Percentiles rank a stretch among this genome's conserved stretches.
Evolutionary conservation across 2,113 vertebrate genomes (phyloP).

Genomic region (Corynorhinus townsendii): DNA sequence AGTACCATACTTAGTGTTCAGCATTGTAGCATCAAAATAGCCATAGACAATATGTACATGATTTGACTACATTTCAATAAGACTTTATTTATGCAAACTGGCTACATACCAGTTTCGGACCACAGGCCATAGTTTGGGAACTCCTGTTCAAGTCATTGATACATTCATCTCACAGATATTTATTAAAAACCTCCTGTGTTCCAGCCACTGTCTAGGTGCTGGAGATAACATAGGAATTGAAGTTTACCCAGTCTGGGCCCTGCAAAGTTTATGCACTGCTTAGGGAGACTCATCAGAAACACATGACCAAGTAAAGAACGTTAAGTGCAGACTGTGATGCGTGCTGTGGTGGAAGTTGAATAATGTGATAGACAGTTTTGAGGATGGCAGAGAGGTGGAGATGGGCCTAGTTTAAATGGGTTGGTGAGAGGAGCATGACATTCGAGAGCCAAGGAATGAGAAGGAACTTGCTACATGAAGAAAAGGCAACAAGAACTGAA

Average conservation of each 20-base stretch:
- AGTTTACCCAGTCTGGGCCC: background rate
- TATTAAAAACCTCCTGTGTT: background rate
- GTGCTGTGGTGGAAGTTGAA: background rate
- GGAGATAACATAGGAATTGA: background rate
- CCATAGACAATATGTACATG: background rate
- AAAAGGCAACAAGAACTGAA: background rate
- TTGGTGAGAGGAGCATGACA: background rate
- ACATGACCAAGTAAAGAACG: conserved; percentile 15
- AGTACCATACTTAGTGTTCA: background rate
- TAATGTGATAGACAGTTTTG: background rate
- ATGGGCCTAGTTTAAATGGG: background rate
- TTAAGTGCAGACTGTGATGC: background rate
- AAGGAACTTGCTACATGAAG: background rate
- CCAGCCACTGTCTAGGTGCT: background rate
- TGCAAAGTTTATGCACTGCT: background rate
- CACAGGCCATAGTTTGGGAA: background rate
- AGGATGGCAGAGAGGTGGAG: background rate
- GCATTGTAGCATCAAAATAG: background rate
- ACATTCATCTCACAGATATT: background rate
- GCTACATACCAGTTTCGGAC: background rate
- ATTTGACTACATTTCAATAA: background rate
- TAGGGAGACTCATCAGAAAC: background rate
- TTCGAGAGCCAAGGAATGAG: background rate
- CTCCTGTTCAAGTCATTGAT: background rate
- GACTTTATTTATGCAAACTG: background rate